phyloP scores from a whole-genome alignment of 2,888 invertebrate genomes.

The Sminthurides aquaticus region DNA sequence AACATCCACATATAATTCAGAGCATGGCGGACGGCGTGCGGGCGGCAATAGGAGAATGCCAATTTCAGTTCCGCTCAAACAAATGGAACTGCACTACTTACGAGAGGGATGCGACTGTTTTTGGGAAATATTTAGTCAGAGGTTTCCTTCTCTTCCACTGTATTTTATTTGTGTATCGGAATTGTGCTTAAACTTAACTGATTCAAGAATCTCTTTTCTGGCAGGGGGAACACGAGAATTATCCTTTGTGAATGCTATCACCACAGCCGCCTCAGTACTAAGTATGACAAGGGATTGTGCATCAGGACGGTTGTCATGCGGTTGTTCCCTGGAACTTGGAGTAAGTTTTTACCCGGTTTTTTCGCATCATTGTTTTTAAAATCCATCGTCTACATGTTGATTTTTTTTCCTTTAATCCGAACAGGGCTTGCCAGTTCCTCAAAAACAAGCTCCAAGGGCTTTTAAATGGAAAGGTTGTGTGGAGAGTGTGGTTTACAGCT shows the following conservation, averaged over 20 bases:
- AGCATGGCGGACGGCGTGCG: conserved; percentile 30
- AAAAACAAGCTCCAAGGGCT: too few species aligned
- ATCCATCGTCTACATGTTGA: too few species aligned
- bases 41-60: conserved; percentile 38
- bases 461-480: conserved; percentile 89
- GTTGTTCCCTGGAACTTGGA: conserved; percentile 30
- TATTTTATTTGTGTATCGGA: neutral
- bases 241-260: conserved; percentile 38
- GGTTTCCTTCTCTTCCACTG: conserved; percentile 25
- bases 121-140: conserved; percentile 39
- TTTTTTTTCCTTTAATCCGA: too few species aligned
- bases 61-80: conserved; percentile 36
- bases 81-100: conserved; percentile 41
- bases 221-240: conserved; percentile 40
- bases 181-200: neutral
- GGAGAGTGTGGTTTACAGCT: conserved; percentile 74
- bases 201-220: neutral
- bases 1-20: conserved; percentile 26
- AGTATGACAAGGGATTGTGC: conserved; percentile 37
- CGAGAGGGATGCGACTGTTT: conserved; percentile 34
- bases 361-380: too few species aligned
- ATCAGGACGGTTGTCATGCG: conserved; percentile 34
- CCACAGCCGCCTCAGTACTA: conserved; percentile 38
- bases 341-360: too few species aligned
- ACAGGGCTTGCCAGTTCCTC: neutral